Evolutionary conservation across 2,888 invertebrate genomes (phyloP), one percentile per base, ranked within the genome.

Genomic region (Epirrhoe tristata): DNA sequence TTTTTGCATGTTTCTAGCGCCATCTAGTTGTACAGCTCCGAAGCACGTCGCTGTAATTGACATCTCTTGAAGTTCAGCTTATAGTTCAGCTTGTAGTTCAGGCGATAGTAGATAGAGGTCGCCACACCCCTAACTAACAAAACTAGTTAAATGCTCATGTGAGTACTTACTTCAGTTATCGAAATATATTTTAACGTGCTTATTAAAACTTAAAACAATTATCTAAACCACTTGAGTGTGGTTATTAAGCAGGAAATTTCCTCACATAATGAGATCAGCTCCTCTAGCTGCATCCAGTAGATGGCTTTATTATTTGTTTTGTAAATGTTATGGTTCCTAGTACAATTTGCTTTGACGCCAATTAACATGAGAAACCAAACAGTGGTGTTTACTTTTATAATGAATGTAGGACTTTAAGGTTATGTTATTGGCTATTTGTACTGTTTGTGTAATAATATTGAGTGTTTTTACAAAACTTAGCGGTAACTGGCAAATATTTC

Each of bases 281-380:
- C 17, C 36, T 62, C 34, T 48, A 58, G 32, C 53, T 46, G 32
- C 46, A 58, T 59, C 16, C 58, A 56, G 52, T 10, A 62, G 16
- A 46, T 60, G 46, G 34, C 53, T 36, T 52, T 56, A 64, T 65
- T 83, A 82, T 86, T 86, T 87, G 82, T 84, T 80, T 76, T 80
- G 80, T 50, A 81, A 85, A 85, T 82, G 77, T 81, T 84, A 82
- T 80, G 72, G 72, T 84, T 85, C 81, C 53, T 46, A 74, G 82
- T 85, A 82, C 82, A 77, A 82, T 83, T 82, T 79, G 84, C 83
- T 82, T 79, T 82, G 79, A 78, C 77, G 81, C 83, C 84, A 87
- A 86, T 88, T 87, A 86, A 79, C 77, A 67, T 67, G 78, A 74
- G 77, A 83, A 82, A 79, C 76, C 71, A 79, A 79, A 78, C 79